phyloP scores from a whole-genome alignment of 1,140 invertebrate species.

The Trichonephila inaurata region DNA sequence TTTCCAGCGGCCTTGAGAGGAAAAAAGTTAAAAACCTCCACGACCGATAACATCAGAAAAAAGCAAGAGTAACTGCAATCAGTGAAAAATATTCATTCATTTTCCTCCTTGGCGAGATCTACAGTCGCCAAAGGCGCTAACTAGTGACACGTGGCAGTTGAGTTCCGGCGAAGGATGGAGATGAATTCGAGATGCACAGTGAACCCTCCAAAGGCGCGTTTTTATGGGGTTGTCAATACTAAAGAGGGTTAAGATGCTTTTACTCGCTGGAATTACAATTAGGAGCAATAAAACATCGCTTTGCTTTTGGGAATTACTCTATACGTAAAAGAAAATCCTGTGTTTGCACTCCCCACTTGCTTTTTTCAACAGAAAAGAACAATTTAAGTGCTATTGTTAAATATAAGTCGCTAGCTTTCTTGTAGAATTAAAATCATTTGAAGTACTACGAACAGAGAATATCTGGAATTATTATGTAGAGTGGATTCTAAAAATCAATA shows the following conservation, averaged over 20 bases:
- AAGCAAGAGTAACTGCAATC: not conserved
- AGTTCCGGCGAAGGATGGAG: not conserved
- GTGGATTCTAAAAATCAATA: too few species aligned
- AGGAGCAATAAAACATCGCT: conserved; percentile 63
- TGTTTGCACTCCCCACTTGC: not conserved
- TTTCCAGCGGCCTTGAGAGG: not conserved
- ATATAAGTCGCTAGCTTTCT: not conserved
- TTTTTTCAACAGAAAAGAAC: not conserved
- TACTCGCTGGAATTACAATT: conserved; percentile 54
- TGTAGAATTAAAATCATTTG: too few species aligned
- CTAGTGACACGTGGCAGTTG: not conserved
- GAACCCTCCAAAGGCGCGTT: conserved; percentile 23
- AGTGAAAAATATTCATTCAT: not conserved
- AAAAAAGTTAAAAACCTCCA: not conserved
- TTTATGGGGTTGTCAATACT: conserved; percentile 63
- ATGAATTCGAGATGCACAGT: conserved; percentile 45
- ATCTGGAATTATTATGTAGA: too few species aligned
- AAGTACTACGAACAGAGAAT: too few species aligned
- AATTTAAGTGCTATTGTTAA: conserved; percentile 14
- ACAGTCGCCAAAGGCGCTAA: conserved; percentile 3
- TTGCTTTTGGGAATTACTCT: conserved; percentile 15
- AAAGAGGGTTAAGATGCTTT: conserved; percentile 64
- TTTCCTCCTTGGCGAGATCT: not conserved
- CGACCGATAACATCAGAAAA: not conserved
- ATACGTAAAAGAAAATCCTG: not conserved